Conservation (phyloP, 2,113 vertebrate species). For the Campylomormyrus tamandua region DNA sequence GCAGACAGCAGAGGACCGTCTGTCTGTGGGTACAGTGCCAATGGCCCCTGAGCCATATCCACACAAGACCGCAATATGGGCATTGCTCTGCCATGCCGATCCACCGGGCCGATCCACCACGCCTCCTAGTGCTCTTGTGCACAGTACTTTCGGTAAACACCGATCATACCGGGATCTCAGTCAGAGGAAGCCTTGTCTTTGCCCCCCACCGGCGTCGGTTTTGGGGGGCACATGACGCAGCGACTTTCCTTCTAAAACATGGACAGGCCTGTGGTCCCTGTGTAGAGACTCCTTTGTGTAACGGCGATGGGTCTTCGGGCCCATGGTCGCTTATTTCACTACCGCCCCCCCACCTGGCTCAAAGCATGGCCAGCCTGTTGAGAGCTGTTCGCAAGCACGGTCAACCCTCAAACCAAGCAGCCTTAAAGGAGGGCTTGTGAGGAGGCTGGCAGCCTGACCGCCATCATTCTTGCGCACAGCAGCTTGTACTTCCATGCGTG, state of each 20-base stretch:
- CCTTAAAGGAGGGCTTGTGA: background rate
- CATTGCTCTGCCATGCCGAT: background rate
- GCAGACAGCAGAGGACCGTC: conserved; percentile 1
- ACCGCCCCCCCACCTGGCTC: background rate
- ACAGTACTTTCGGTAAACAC: background rate
- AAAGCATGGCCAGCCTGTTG: background rate
- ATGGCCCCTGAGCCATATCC: background rate
- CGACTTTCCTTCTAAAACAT: conserved; percentile 57
- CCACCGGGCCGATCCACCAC: background rate
- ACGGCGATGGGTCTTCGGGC: conserved; percentile 58
- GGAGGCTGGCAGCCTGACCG: background rate
- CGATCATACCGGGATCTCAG: background rate
- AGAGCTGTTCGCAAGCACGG: background rate
- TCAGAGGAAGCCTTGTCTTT: background rate
- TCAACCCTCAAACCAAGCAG: background rate
- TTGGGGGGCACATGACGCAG: conserved; percentile 49
- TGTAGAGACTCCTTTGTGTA: conserved; percentile 57
- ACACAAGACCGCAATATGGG: background rate
- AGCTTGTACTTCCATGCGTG: background rate
- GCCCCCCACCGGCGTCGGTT: background rate
- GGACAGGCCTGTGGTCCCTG: conserved; percentile 60
- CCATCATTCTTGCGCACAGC: background rate
- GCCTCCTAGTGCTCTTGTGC: background rate
- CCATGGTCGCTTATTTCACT: conserved; percentile 53
- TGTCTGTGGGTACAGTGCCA: conserved; percentile 8